These are phyloP conservation scores for Drosophila mercatorum DNA, from an alignment of 2,888 invertebrate species.

Conservation along the genomic window DNA sequence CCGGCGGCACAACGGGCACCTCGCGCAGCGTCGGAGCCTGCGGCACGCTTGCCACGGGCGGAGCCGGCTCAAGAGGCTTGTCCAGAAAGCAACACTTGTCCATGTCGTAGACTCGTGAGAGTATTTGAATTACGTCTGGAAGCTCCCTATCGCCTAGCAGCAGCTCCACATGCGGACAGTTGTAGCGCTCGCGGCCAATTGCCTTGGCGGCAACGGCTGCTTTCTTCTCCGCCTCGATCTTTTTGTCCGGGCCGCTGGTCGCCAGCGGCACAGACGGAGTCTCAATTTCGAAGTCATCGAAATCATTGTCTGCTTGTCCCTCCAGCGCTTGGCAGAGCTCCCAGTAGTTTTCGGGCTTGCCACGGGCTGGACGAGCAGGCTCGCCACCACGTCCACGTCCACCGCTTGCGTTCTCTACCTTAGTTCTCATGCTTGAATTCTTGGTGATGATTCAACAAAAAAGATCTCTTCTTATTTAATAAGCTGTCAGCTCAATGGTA, in stretches of 20 bases:
- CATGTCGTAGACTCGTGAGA: constrained; percentile 22
- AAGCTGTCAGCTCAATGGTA: neutral
- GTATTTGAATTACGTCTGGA: constrained; percentile 1
- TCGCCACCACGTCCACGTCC: too few species aligned
- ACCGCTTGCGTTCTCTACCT: neutral
- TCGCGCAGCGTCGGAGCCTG: constrained; percentile 3
- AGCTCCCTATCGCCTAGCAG: constrained; percentile 37
- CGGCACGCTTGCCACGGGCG: neutral
- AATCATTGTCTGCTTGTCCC: neutral
- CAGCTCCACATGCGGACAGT: neutral
- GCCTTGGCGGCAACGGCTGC: constrained; percentile 20
- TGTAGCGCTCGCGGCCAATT: constrained; percentile 31
- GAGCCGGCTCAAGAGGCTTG: neutral
- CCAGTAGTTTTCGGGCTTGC: constrained; percentile 8
- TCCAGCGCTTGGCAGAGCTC: constrained; percentile 1
- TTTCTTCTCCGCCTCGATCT: neutral
- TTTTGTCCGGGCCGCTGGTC: neutral
- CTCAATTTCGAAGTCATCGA: constrained; percentile 1
- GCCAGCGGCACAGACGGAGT: neutral
- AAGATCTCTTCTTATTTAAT: too few species aligned
- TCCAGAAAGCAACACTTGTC: neutral
- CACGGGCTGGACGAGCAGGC: neutral
- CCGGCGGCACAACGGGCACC: constrained; percentile 23
- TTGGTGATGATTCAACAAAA: too few species aligned
- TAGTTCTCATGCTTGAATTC: neutral